Percentiles rank a stretch among this genome's conserved stretches.
Evolutionary conservation across 2,797 vertebrate species (phyloP).

Genomic region (Bradypodion ventrale): DNA sequence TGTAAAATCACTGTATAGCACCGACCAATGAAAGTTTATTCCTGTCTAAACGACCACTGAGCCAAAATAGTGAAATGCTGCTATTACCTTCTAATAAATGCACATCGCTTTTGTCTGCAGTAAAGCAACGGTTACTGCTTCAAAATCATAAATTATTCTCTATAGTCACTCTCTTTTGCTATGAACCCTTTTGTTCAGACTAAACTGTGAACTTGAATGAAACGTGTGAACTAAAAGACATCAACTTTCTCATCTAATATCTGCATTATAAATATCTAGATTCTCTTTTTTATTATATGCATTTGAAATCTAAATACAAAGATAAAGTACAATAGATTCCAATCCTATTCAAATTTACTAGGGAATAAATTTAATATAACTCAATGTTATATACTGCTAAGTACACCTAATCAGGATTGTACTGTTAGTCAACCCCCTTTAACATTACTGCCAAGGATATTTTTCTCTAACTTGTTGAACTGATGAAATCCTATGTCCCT

Average conservation of each 20-base stretch:
- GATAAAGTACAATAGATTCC: background rate
- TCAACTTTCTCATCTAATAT: background rate
- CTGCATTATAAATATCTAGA: background rate
- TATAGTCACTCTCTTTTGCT: background rate
- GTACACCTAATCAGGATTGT: background rate
- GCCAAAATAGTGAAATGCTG: background rate
- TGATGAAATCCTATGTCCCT: background rate
- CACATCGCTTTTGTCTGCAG: background rate
- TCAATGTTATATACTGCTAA: background rate
- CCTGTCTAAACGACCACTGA: background rate
- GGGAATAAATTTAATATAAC: background rate
- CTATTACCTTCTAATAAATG: background rate
- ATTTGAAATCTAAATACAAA: background rate
- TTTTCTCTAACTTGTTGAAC: background rate
- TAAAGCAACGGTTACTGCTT: slow-evolving; percentile 6
- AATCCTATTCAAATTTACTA: background rate
- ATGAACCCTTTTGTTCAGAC: background rate
- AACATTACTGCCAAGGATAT: background rate
- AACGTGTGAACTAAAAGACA: background rate
- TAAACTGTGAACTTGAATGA: background rate
- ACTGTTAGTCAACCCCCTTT: background rate
- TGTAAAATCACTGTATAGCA: background rate
- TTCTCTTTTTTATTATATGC: background rate
- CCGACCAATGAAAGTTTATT: background rate
- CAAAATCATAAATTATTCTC: background rate